phyloP scores from a whole-genome alignment of 2,797 vertebrate genomes.

The Lates japonicus region DNA sequence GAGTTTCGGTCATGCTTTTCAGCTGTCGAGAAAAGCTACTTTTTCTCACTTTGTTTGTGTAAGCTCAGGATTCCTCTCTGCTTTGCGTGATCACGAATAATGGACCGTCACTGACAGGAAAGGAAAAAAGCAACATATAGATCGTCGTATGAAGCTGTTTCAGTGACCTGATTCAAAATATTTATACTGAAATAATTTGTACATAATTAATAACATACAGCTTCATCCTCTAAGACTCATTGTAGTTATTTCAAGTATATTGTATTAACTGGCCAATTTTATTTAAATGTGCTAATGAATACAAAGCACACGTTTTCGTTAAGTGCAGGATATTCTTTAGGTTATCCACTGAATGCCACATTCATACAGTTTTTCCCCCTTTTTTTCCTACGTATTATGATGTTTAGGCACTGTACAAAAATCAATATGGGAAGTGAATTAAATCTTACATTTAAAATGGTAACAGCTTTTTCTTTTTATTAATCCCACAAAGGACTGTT shows the following conservation, averaged over 20 bases:
- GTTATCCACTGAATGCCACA: not conserved
- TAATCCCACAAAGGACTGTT: not conserved
- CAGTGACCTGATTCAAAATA: not conserved
- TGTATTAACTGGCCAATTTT: not conserved
- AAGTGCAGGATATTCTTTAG: not conserved
- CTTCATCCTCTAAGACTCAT: not conserved
- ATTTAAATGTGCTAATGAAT: not conserved
- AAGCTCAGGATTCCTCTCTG: slow-evolving; percentile 57
- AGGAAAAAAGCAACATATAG: not conserved
- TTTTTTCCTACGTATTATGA: not conserved
- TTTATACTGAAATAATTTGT: not conserved
- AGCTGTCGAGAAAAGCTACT: slow-evolving; percentile 3
- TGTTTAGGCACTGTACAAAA: not conserved
- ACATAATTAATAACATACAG: not conserved
- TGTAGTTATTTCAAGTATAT: not conserved
- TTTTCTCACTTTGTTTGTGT: slow-evolving; percentile 35
- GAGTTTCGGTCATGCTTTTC: not conserved
- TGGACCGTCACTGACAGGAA: slow-evolving; percentile 2
- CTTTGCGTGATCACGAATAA: slow-evolving; percentile 33
- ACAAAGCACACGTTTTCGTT: not conserved
- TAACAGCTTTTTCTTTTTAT: not conserved
- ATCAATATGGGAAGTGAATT: not conserved
- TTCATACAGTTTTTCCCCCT: not conserved
- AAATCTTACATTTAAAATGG: not conserved
- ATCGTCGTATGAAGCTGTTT: not conserved